Base-by-base conservation (phyloP, 2,888 invertebrate genomes). In the Choristoneura rosaceana region DNA sequence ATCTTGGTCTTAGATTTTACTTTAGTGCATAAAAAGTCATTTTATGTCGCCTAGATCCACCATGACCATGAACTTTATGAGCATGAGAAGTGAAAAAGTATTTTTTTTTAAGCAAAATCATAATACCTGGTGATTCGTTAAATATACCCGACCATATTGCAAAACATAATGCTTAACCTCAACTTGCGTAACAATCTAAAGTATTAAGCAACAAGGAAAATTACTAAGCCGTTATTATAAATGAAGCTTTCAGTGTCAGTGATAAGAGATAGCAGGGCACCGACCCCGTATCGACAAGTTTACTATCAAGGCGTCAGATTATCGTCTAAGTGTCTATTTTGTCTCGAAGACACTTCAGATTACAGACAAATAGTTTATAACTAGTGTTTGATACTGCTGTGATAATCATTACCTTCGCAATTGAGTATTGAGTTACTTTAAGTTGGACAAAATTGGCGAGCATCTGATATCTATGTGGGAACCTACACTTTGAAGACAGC, bases 231-330 rank as follows among this genome's bases (percentile, higher is more conserved):
- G 34, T 58, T 60, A 74, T 68, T 64, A 50, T 25, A 71, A 74
- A 62, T 12, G 33, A 52, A 74, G 79, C 80, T 88, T 91, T 91
- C 92, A 92, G 86, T 92, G 92, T 89, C 91, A 92, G 75, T 71
- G 77, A 73, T 78, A 80, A 79, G 45, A 43, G 14, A 8, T 88
- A 92, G 92, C 92, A 58, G 90, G 90, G 69, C 91, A 81, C 87
- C 87, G 92, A 93, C 88, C 92, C 81, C 77, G 75, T 85, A 85
- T 84, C 87, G 74, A 81, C 87, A 92, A 92, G 92, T 92, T 91
- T 89, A 92, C 88, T 92, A 92, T 90, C 92, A 92, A 92, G 93
- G 92, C 87, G 83, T 77, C 80, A 84, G 85, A 75, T 73, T 71
- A 76, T 77, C 78, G 77, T 73, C 78, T 76, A 80, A 79, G 81